Evolutionary conservation across 1,140 invertebrate genomes (phyloP), one percentile per base, ranked within the genome.

Genomic region (Brachionus koreanus): DNA sequence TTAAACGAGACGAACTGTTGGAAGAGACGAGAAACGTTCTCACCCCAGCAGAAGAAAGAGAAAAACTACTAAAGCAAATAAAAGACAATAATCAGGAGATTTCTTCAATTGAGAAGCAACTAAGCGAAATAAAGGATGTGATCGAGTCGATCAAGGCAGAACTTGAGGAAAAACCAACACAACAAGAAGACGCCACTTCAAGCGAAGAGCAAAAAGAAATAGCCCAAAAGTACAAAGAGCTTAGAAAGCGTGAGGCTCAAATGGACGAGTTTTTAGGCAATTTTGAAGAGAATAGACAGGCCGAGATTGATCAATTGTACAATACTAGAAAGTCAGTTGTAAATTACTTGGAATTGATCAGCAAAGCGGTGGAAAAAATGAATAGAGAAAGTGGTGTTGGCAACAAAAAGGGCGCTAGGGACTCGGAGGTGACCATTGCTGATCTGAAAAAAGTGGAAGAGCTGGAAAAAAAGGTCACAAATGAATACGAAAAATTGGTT

Each of bases 31-130:
- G 69, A n/a, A 72, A 46, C 39, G 63, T 57, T 5, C 42, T 82
- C 7, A 72, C 81, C 29, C 81, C 81, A 16, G 67, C 52, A 19
- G 63, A 82, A 23, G 81, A 82, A 42, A 2, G 67, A 37, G 63
- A 82, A 37, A 82, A 82, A 61, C 35, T 82, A 42, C 13, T 69
- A 10, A 39, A 69, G 39, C 81, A 82, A 52, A 43, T 82, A 23
- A 82, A 82, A 72, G 67, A 82, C 12, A 63, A 82, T 74, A 82
- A 82, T 16, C 63, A 72, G 29, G 81, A 82, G 42, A 72, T 82
- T 10, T 39, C 63, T 13, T 57, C 46, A 9, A 82, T 82, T 9
- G 81, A 82, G 4, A 72, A 82, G 19, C 39, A 82, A 16, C 33
- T 57, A 33, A 79, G 76, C n/a, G 76, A 79, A 23, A 42, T 79